These are phyloP conservation scores for Lasaia peninsularis DNA, from an alignment of 1,140 invertebrate genomes.

Conservation along the genomic window DNA sequence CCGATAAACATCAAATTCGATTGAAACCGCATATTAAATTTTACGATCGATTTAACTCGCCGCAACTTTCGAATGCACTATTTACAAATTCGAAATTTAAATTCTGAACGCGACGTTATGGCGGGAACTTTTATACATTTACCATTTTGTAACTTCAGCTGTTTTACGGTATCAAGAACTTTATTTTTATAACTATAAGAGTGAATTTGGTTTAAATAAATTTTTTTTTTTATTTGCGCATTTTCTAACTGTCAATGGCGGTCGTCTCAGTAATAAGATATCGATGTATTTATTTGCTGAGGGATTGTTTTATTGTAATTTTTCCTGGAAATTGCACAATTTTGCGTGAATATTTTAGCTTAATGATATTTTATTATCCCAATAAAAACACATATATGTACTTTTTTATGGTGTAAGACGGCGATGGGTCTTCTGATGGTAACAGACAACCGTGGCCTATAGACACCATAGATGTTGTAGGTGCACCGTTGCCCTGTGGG, in stretches of 20 bases:
- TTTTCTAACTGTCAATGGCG: constrained; percentile 68
- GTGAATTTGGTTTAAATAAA: neutral
- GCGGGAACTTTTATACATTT: constrained; percentile 61
- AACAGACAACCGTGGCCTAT: no score
- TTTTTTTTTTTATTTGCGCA: constrained; percentile 32
- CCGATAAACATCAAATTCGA: constrained; percentile 58
- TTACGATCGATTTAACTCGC: constrained; percentile 68
- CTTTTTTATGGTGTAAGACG: no score
- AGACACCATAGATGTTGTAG: no score
- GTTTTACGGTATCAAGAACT: constrained; percentile 13
- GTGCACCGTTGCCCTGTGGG: no score
- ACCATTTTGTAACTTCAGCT: constrained; percentile 34
- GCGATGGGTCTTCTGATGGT: no score
- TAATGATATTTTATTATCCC: no score
- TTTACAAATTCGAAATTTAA: constrained; percentile 61
- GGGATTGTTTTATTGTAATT: constrained; percentile 50
- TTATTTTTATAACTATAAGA: constrained; percentile 20
- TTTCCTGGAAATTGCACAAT: constrained; percentile 60
- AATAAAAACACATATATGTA: no score
- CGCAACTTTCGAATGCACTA: constrained; percentile 49
- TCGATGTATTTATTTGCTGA: constrained; percentile 64
- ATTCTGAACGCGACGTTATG: constrained; percentile 54
- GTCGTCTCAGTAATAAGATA: constrained; percentile 54
- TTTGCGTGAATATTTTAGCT: constrained; percentile 36
- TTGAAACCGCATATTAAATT: constrained; percentile 58